phyloP scores from a whole-genome alignment of 2,797 vertebrate species.

The Cuniculus paca region DNA sequence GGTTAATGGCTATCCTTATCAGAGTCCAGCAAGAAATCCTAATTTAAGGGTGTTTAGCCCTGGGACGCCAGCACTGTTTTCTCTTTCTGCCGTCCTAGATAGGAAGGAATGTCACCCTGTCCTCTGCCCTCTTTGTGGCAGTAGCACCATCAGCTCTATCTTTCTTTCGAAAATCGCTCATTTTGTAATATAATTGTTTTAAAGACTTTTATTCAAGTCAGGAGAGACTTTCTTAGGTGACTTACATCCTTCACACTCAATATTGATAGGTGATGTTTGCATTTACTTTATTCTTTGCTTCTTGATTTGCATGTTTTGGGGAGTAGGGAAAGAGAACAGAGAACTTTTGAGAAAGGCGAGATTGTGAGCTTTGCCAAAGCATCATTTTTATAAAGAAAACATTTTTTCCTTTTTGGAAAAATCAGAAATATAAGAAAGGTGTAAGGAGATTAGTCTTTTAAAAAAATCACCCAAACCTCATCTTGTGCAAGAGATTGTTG shows the following conservation, averaged over 20 bases:
- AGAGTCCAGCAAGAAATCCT: constrained; percentile 50
- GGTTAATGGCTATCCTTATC: constrained; percentile 50
- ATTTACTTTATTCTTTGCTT: not conserved
- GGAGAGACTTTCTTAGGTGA: not conserved
- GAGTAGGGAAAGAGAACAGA: not conserved
- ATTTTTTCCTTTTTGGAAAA: not conserved
- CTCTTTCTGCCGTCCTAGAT: not conserved
- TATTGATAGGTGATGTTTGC: not conserved
- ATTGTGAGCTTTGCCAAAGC: not conserved
- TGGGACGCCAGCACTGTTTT: constrained; percentile 3
- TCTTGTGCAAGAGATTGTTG: not conserved
- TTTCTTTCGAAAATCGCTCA: constrained; percentile 62
- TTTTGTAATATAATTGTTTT: not conserved
- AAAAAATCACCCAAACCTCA: not conserved
- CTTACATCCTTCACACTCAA: not conserved
- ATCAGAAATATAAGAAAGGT: not conserved
- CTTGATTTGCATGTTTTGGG: constrained; percentile 16
- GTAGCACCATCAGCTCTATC: not conserved
- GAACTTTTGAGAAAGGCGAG: not conserved
- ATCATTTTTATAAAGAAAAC: constrained; percentile 49
- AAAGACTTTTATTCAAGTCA: constrained; percentile 55
- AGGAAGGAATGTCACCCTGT: not conserved
- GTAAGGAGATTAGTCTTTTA: not conserved
- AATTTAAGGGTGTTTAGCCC: constrained; percentile 51
- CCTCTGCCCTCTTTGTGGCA: constrained; percentile 28